These are phyloP conservation scores for Gymnocephalus cernua DNA, from an alignment of 2,113 vertebrate species.

Conservation along the genomic window DNA sequence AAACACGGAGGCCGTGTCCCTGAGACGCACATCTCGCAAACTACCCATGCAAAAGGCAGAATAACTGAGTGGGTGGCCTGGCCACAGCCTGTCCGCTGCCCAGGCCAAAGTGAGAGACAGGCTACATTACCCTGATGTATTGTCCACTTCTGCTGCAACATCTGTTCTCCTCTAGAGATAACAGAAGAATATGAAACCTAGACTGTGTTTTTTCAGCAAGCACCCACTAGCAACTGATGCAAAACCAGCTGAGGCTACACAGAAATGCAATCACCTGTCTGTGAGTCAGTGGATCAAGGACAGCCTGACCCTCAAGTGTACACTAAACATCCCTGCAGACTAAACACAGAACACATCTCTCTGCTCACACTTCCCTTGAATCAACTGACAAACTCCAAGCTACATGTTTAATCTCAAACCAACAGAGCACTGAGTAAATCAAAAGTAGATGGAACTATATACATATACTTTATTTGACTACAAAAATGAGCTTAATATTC, in stretches of 20 bases:
- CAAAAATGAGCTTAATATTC: not conserved
- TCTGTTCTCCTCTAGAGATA: slow-evolving; percentile 56
- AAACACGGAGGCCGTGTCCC: slow-evolving; percentile 28
- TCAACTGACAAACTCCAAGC: not conserved
- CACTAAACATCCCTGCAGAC: slow-evolving; percentile 13
- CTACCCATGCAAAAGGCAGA: slow-evolving; percentile 35
- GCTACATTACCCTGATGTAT: slow-evolving; percentile 60
- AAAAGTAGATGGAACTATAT: not conserved
- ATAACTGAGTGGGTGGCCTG: slow-evolving; percentile 72
- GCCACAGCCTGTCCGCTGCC: slow-evolving; percentile 11
- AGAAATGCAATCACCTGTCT: not conserved
- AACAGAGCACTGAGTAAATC: not conserved
- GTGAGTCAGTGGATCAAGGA: slow-evolving; percentile 19
- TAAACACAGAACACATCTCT: slow-evolving; percentile 23
- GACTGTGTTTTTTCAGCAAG: slow-evolving; percentile 36
- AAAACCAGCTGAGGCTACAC: slow-evolving; percentile 43
- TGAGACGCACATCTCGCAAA: slow-evolving; percentile 38
- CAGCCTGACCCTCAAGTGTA: slow-evolving; percentile 5
- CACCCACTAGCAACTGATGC: not conserved
- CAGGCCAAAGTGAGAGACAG: slow-evolving; percentile 39
- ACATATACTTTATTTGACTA: not conserved
- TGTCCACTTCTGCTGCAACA: slow-evolving; percentile 56
- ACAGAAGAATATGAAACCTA: slow-evolving; percentile 21
- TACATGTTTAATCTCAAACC: not conserved
- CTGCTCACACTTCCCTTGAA: not conserved